Base-by-base conservation (phyloP, 64 coral and sea anemone species). In the Astreopora myriophthalma region DNA sequence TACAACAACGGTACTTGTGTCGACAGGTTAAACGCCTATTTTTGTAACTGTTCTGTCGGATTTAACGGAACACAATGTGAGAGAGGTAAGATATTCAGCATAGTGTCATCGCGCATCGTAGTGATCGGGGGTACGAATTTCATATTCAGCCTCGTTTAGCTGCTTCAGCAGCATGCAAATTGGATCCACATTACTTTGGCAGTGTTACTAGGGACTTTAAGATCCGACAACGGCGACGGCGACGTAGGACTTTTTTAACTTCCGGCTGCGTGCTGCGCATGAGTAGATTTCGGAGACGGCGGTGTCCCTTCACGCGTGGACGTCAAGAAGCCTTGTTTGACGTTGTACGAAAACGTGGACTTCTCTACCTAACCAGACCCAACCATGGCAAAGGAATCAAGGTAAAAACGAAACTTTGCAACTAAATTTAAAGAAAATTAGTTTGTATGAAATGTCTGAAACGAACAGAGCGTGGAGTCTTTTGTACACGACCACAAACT, bases 41-140 rank as follows among this genome's bases (percentile, higher is more conserved):
- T 17, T 7, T 89, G 87, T 42, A 79, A 52, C 1, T 89, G 87
- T 80, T 26, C 57, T 6, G 36, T 14, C 52, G 73, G 87, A 34
- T 89, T 40, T 22, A 75, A 75, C 6, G 87, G 87, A 30, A 30
- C 68, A 46, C 34, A 9, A 1, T 89, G 87, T 75, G 73, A 89
- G 29, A 75, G 40, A 79, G 87, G 87, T 89, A 80, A 46, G 17
- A 22, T 12, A n/a, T 42, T 8, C 74, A 76, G n/a, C n/a, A n/a
- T n/a, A n/a, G n/a, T n/a, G n/a, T n/a, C n/a, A n/a, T n/a, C n/a
- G n/a, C n/a, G n/a, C n/a, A n/a, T n/a, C n/a, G n/a, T n/a, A n/a
- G n/a, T n/a, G n/a, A n/a, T n/a, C n/a, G n/a, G n/a, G n/a, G n/a
- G n/a, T n/a, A n/a, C n/a, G n/a, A n/a, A n/a, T n/a, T n/a, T n/a